Evolutionary conservation across 2,113 vertebrate species (phyloP).

Genomic region (Scomber scombrus): DNA sequence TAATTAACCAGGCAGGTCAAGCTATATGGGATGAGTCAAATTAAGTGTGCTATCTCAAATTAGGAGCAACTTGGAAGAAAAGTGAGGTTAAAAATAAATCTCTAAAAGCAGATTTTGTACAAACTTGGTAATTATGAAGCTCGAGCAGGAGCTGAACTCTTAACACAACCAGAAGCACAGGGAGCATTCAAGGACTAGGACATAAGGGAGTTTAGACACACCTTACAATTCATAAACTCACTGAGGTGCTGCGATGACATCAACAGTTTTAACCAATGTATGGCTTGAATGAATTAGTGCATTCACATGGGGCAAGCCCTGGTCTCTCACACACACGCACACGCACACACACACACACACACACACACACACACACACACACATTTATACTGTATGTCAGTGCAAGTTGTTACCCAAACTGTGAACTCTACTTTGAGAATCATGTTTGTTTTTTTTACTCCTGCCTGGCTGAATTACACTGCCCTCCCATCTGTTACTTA

Average conservation of each 20-base stretch:
- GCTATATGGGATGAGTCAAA: constrained; percentile 48
- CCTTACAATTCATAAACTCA: constrained; percentile 34
- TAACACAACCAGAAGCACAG: not conserved
- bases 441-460: no score
- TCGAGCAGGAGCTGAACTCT: not conserved
- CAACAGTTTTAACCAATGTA: constrained; percentile 3
- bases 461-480: no score
- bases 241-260: not conserved
- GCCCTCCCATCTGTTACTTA: no score
- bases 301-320: not conserved
- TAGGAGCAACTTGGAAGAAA: not conserved
- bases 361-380: not conserved
- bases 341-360: not conserved
- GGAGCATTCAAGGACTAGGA: no score
- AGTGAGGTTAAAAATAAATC: constrained; percentile 2
- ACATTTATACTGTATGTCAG: not conserved
- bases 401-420: not conserved
- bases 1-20: constrained; percentile 64
- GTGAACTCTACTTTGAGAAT: not conserved
- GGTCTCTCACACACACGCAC: not conserved
- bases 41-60: constrained; percentile 36
- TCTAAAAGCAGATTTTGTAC: constrained; percentile 1
- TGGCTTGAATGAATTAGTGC: constrained; percentile 8
- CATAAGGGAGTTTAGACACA: not conserved
- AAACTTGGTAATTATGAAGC: not conserved